Base-by-base conservation (phyloP, 1,140 invertebrate species). In the Thrips palmi region DNA sequence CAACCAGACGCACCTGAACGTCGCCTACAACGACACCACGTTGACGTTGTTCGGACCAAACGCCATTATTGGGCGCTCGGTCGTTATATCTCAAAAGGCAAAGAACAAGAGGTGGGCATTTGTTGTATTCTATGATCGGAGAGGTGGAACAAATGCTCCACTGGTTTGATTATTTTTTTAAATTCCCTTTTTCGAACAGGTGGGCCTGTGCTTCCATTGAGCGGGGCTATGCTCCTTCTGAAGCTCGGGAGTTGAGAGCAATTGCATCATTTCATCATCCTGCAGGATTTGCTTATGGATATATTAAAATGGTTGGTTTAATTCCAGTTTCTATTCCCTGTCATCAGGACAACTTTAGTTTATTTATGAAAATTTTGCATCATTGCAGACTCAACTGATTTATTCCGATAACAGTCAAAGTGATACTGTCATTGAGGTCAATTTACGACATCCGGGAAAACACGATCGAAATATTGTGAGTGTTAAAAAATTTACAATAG, bases 231-330 rank as follows among this genome's bases (percentile, higher is more conserved):
- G 74, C 78, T 40, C 78, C 82, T 1, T 73, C 74, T 3, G 84
- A 87, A 55, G 84, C 83, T 2, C 57, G 75, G 40, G 83, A 92
- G 62, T 63, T 89, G 22, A 64, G 81, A 33, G 85, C 72, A 4
- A 84, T 93, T 45, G 87, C 85, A 3, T 89, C 84, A 0, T 93
- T 92, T 56, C 84, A 92, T 62, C 80, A 89, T 65, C 83, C 84
- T 0, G 62, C 70, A 7, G 85, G 86, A 1, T 84, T 74, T 58
- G 77, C 83, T 2, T 77, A 72, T 53, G 88, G 89, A 14, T 91
- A 86, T 49, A 68, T 94, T 17, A 68, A 77, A 60, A 74, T 93
- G 74, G 77, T 81, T 57, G 40, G 30, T 41, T 24, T 23, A 40
- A 44, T 19, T 24, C 14, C 12, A 29, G 12, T 35, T 37, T 3